Conservation (phyloP, 2,113 vertebrate genomes). For the Neolamprologus caudopunctatus region DNA sequence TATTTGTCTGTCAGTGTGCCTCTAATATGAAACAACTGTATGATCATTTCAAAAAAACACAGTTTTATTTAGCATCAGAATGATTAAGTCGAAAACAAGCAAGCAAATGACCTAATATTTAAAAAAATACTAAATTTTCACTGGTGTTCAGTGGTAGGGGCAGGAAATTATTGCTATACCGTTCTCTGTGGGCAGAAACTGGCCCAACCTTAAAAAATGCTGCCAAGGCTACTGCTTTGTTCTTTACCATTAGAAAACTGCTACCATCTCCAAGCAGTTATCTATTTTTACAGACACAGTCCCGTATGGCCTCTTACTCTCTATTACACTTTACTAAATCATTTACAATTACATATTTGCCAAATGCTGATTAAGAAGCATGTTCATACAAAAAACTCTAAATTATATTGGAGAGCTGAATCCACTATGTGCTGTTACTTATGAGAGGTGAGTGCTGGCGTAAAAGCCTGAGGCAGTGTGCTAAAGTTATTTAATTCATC, state of each 20-base stretch:
- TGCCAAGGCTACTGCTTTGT: not conserved
- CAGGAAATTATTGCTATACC: not conserved
- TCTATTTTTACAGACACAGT: not conserved
- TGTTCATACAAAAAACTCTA: conserved; percentile 17
- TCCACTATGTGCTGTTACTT: not conserved
- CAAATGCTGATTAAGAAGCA: not conserved
- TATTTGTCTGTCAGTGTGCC: not conserved
- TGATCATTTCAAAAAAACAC: not conserved
- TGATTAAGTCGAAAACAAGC: not conserved
- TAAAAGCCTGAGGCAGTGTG: conserved; percentile 28
- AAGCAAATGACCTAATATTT: not conserved
- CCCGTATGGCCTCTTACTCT: not conserved
- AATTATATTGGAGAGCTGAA: not conserved
- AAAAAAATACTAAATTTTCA: not conserved
- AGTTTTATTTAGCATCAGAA: not conserved
- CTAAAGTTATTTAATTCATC: conserved; percentile 41
- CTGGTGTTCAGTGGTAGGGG: not conserved
- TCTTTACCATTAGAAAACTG: not conserved
- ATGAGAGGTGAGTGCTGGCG: not conserved
- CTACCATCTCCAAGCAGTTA: not conserved
- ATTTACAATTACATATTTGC: not conserved
- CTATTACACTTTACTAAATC: not conserved
- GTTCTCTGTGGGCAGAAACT: not conserved
- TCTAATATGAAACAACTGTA: not conserved
- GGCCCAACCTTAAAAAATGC: not conserved